Conservation (phyloP, 2,888 invertebrate genomes). For the Dioctria linearis region DNA sequence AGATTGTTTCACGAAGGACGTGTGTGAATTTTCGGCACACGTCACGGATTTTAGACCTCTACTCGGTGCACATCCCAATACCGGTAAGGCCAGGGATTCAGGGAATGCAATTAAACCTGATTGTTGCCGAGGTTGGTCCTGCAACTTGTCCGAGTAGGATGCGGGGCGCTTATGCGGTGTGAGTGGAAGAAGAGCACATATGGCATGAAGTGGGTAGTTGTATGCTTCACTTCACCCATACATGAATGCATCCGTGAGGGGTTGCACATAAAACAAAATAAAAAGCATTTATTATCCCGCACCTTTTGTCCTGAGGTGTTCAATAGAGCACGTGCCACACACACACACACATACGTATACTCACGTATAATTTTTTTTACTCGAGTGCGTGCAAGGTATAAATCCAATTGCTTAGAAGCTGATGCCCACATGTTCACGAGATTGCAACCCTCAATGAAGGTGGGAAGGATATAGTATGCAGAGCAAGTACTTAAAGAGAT, state of each 20-base stretch:
- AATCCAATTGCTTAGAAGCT: slow-evolving; percentile 41
- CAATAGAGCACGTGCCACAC: slow-evolving; percentile 49
- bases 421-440: slow-evolving; percentile 39
- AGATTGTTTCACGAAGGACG: slow-evolving; percentile 6
- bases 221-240: slow-evolving; percentile 33
- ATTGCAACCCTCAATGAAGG: slow-evolving; percentile 4
- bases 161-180: slow-evolving; percentile 23
- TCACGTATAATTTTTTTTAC: slow-evolving; percentile 21
- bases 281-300: slow-evolving; percentile 46
- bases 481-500: slow-evolving; percentile 38
- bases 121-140: slow-evolving; percentile 48
- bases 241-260: slow-evolving; percentile 11
- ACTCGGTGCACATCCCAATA: not conserved
- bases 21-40: slow-evolving; percentile 52
- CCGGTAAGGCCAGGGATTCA: slow-evolving; percentile 44
- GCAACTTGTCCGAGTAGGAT: slow-evolving; percentile 28
- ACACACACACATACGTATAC: slow-evolving; percentile 13
- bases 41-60: slow-evolving; percentile 48
- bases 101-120: slow-evolving; percentile 54
- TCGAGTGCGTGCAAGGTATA: slow-evolving; percentile 49
- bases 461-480: slow-evolving; percentile 1
- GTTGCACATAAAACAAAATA: slow-evolving; percentile 34
- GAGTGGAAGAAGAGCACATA: slow-evolving; percentile 48
- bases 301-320: slow-evolving; percentile 54
- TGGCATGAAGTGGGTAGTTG: slow-evolving; percentile 55